Percentiles rank a stretch among this genome's conserved stretches.
Evolutionary conservation across 64 coral and sea anemone genomes (phyloP).

Genomic region (Porites lutea): DNA sequence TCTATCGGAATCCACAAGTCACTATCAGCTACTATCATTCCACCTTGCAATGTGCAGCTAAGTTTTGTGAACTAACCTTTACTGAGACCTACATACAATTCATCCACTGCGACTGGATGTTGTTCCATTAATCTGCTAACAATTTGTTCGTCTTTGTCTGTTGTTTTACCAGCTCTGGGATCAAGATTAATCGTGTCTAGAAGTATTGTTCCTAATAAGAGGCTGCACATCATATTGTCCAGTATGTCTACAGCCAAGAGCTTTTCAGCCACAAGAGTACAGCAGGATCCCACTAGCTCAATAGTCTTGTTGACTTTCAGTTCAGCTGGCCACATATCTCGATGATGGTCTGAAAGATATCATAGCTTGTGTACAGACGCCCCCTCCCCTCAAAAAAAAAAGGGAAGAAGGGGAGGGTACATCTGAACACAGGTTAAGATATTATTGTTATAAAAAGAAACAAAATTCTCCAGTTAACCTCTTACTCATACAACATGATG

Average conservation of each 20-base stretch:
- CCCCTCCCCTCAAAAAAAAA: no score
- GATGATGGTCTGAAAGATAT: slow-evolving; percentile 77
- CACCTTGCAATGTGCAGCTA: not conserved
- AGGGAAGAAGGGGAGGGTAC: no score
- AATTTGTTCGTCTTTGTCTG: slow-evolving; percentile 71
- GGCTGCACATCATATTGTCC: slow-evolving; percentile 59
- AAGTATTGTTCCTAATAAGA: slow-evolving; percentile 74
- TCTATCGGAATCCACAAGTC: no score
- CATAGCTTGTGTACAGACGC: no score
- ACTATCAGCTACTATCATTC: no score
- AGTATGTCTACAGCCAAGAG: slow-evolving; percentile 57
- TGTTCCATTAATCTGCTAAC: slow-evolving; percentile 36
- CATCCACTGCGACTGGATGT: slow-evolving; percentile 28
- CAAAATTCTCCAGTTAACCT: no score
- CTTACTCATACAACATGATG: no score
- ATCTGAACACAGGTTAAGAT: no score
- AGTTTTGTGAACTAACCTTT: slow-evolving; percentile 50
- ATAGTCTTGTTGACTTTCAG: slow-evolving; percentile 66
- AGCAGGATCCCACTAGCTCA: slow-evolving; percentile 86
- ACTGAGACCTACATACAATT: slow-evolving; percentile 74
- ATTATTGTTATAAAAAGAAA: no score
- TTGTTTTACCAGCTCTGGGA: slow-evolving; percentile 68
- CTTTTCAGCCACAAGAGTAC: slow-evolving; percentile 77
- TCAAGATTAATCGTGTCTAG: slow-evolving; percentile 88
- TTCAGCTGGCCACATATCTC: slow-evolving; percentile 43